Base-by-base conservation (phyloP, 2,888 invertebrate species). In the Drosophila helvetica region DNA sequence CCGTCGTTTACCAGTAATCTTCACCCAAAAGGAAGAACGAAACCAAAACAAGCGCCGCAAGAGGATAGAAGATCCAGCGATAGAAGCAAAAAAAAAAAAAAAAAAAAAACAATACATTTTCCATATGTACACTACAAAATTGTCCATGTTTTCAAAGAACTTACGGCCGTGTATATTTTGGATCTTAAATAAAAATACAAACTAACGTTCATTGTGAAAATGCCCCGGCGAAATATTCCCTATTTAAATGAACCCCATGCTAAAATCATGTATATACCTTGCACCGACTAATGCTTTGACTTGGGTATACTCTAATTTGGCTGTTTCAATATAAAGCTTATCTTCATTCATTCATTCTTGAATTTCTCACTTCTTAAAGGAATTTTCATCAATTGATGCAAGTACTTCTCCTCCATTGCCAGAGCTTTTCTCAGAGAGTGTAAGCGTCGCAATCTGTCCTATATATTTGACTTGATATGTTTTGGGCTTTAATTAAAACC, bases 1-100 rank as follows among this genome's bases (percentile, higher is more conserved):
- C 95, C 96, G 98, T 89, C 95, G 97, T 89, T 93, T 99, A 84
- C 93, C 98, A 73, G 95, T 98, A 90, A 97, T 99, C 90, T 93
- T 99, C 78, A 95, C 96, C 68, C 96, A 97, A 92, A 97, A 97
- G 95, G 91, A 90, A 88, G 91, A 90, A 84, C 90, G 89, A 53
- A 90, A 82, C 71, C 81, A 83, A 60, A 75, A 79, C 25, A 79
- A 89, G 55, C 80, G 88, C 53, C 88, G 90, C 59, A 90, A 89
- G 77, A 80, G 77, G 42, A 78, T 78, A 61, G 82, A 88, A 81
- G 69, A 18, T 50, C 17, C 10, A 25, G 12, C 3, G 25, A 10
- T n/a, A 54, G 25, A n/a, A 30, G 42, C 9, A 48, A 47, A 9
- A 42, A 19, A 42, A 30, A 18, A 48, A 15, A 18, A 12, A 2